Evolutionary conservation across 2,113 vertebrate species (phyloP), one percentile per base, ranked within the genome.

Genomic region (Mirounga angustirostris): DNA sequence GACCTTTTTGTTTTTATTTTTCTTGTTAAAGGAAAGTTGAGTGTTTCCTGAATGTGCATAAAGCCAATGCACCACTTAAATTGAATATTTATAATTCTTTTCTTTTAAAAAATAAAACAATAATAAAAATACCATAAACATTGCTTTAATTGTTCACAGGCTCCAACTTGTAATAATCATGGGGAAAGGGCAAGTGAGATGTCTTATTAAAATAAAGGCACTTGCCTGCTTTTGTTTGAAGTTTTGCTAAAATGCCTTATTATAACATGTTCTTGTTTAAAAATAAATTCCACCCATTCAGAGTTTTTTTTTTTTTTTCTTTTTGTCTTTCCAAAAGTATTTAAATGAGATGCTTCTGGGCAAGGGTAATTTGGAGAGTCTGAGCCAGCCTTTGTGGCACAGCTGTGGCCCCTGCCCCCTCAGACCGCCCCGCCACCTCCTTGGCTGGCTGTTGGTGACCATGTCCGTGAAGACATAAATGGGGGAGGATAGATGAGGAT

Each of bases 171-270:
- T 90, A 74, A 74, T 65, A 24, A 54, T 96, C 90, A 80, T 7
- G 4, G 54, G 69, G 91, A 89, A 96, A 92, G 65, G 61, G 84
- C 83, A 58, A 89, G 58, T 79, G 83, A 85, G 83, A 89, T 13
- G 80, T 58, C 76, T 92, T 56, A 36, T 92, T 85, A 85, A 95
- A 97, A 91, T 74, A 87, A 71, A 84, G 94, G 65, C 86, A 81
- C 61, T 93, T 40, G 87, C 84, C 94, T 86, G 84, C 69, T 96
- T 97, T 93, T 58, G 73, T 97, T 95, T 94, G 97, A 97, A 97
- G 93, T 94, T 96, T 90, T 90, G 15, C 83, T 96, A 52, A 97
- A 96, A 88, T 74, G 59, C 83, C 73, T 63, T 67, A n/a, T 89
- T 81, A 33, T 74, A 81, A 76, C 46, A 52, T 93, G 63, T 81